Conservation (phyloP, 2,888 invertebrate species). For the Disparrhopalites patrizii region DNA sequence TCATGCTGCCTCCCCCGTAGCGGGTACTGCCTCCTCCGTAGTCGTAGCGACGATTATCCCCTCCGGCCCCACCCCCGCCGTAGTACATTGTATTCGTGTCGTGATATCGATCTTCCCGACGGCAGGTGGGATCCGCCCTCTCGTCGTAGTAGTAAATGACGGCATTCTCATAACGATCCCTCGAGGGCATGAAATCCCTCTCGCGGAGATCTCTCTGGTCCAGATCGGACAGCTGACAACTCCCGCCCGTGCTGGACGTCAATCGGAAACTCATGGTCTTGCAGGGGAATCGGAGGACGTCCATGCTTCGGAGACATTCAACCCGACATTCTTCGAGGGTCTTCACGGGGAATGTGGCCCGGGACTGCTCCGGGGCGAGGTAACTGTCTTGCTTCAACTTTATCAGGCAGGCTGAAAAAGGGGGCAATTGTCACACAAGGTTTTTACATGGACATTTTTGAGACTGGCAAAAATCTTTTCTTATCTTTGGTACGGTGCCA, state of each 20-base stretch:
- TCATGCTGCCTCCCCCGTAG: slow-evolving; percentile 7
- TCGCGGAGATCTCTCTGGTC: slow-evolving; percentile 30
- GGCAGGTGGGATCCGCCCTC: slow-evolving; percentile 28
- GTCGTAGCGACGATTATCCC: slow-evolving; percentile 7
- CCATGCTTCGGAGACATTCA: slow-evolving; percentile 37
- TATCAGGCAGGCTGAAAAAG: slow-evolving; percentile 37
- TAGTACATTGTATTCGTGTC: neutral
- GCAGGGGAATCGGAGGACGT: slow-evolving; percentile 42
- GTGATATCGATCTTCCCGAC: slow-evolving; percentile 15
- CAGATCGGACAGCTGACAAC: slow-evolving; percentile 38
- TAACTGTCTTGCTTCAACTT: slow-evolving; percentile 35
- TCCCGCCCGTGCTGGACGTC: slow-evolving; percentile 36
- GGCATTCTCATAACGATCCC: slow-evolving; percentile 39
- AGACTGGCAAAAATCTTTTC: too few relatives aligned
- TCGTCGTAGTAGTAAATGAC: slow-evolving; percentile 36
- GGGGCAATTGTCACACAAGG: too few relatives aligned
- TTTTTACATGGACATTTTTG: too few relatives aligned
- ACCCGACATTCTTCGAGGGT: slow-evolving; percentile 42
- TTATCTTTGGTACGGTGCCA: too few relatives aligned
- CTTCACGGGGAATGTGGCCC: slow-evolving; percentile 44
- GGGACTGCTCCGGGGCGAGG: slow-evolving; percentile 28
- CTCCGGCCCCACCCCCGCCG: neutral
- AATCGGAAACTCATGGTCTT: slow-evolving; percentile 37
- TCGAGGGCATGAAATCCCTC: slow-evolving; percentile 34
- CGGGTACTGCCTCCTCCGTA: slow-evolving; percentile 24